phyloP scores from a whole-genome alignment of 2,113 vertebrate genomes.

The Platysteira castanea region DNA sequence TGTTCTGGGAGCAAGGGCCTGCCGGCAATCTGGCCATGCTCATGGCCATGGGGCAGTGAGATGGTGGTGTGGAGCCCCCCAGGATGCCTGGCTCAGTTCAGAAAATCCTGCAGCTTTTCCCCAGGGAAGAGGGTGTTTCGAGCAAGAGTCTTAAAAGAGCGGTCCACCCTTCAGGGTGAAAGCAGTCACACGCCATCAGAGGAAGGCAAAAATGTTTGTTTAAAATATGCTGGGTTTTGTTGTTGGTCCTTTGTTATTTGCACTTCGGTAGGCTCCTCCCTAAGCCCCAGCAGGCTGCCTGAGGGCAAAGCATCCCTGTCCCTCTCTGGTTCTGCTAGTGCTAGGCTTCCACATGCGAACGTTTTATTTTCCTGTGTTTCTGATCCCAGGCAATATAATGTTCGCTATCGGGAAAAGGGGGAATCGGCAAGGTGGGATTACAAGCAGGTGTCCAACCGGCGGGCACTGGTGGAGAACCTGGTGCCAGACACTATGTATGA shows the following conservation, averaged over 20 bases:
- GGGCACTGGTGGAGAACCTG: constrained; percentile 83
- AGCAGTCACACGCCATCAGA: neutral
- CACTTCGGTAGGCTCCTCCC: neutral
- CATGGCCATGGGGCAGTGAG: accelerated
- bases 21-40: accelerated
- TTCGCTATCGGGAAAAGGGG: constrained; percentile 93
- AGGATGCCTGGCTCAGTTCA: neutral
- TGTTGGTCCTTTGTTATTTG: neutral
- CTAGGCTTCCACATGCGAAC: accelerated
- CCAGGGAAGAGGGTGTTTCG: accelerated
- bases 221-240: neutral
- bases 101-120: neutral
- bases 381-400: constrained; percentile 80
- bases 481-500: constrained; percentile 93
- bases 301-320: neutral
- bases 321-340: neutral
- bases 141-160: neutral
- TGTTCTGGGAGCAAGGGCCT: neutral
- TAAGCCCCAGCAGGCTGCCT: neutral
- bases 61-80: neutral
- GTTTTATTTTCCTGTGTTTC: neutral
- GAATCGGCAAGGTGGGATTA: constrained; percentile 95
- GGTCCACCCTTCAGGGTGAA: neutral
- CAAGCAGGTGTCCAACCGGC: constrained; percentile 80
- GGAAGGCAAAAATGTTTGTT: neutral